Conservation (phyloP, 2,888 invertebrate species). For the Quadroppia sp. region DNA sequence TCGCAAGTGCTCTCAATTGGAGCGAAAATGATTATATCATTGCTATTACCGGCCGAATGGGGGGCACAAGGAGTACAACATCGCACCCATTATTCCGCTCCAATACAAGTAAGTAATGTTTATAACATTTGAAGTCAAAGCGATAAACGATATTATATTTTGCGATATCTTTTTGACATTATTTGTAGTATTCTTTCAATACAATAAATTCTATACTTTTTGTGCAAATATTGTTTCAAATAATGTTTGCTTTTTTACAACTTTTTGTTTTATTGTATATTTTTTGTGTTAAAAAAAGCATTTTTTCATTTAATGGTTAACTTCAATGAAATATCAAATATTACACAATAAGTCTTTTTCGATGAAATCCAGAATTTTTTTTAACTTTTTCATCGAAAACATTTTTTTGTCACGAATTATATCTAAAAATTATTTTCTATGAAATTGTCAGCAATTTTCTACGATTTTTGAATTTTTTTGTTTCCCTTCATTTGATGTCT, state of each 20-base stretch:
- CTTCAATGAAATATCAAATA: too few relatives aligned
- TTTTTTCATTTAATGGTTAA: too few relatives aligned
- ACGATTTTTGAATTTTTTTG: too few relatives aligned
- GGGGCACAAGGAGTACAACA: neutral
- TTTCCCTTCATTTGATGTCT: too few relatives aligned
- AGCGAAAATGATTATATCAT: slow-evolving; percentile 9
- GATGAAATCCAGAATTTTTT: too few relatives aligned
- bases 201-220: neutral
- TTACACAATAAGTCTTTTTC: too few relatives aligned
- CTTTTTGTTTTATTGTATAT: neutral
- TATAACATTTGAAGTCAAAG: neutral
- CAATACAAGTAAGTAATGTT: slow-evolving; percentile 12
- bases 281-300: neutral
- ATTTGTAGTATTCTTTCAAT: neutral
- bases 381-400: too few relatives aligned
- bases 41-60: slow-evolving; percentile 14
- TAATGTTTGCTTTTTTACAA: neutral
- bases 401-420: too few relatives aligned
- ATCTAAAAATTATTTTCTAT: too few relatives aligned
- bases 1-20: neutral
- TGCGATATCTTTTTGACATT: neutral
- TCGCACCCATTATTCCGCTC: neutral
- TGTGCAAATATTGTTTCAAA: neutral
- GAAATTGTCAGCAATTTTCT: too few relatives aligned
- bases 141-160: slow-evolving; percentile 3